A percentile compares a stretch with the other conserved stretches of the same genome.
phyloP scores from a whole-genome alignment of 2,888 invertebrate genomes.

The Salpingus planirostris region DNA sequence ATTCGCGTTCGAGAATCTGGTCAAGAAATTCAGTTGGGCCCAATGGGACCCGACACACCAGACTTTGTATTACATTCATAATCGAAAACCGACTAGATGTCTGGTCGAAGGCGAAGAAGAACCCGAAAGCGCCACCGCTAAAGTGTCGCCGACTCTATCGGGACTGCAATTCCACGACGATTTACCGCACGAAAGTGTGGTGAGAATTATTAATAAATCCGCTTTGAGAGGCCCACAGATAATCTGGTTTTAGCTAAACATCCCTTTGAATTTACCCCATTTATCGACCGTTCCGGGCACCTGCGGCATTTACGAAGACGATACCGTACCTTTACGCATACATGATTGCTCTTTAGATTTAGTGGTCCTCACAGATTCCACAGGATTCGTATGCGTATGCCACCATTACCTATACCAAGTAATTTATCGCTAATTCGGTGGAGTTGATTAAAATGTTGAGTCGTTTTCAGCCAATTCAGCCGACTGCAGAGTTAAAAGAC shows the following conservation, averaged over 20 bases:
- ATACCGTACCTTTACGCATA: conserved; percentile 67
- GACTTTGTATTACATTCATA: conserved; percentile 76
- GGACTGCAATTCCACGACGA: conserved; percentile 82
- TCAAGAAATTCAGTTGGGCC: conserved; percentile 73
- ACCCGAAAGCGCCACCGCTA: conserved; percentile 48
- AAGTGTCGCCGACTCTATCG: conserved; percentile 64
- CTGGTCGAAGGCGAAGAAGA: conserved; percentile 57
- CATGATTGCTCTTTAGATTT: conserved; percentile 77
- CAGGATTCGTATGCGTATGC: conserved; percentile 67
- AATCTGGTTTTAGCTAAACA: conserved; percentile 69
- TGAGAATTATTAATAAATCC: conserved; percentile 38
- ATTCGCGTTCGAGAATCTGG: conserved; percentile 41
- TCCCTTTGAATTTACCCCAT: conserved; percentile 73
- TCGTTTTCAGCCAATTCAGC: conserved; percentile 47
- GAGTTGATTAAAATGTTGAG: conserved; percentile 3
- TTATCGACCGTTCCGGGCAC: conserved; percentile 46
- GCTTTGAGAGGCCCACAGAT: background rate
- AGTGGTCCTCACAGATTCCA: conserved; percentile 64
- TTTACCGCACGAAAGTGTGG: conserved; percentile 79
- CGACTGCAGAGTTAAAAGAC: conserved; percentile 43
- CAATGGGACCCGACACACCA: conserved; percentile 77
- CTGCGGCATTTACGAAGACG: conserved; percentile 70
- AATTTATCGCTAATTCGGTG: conserved; percentile 6
- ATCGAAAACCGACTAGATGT: conserved; percentile 60
- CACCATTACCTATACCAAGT: conserved; percentile 75